Base-by-base conservation (phyloP, 2,888 invertebrate genomes). In the Parelbella ahira region DNA sequence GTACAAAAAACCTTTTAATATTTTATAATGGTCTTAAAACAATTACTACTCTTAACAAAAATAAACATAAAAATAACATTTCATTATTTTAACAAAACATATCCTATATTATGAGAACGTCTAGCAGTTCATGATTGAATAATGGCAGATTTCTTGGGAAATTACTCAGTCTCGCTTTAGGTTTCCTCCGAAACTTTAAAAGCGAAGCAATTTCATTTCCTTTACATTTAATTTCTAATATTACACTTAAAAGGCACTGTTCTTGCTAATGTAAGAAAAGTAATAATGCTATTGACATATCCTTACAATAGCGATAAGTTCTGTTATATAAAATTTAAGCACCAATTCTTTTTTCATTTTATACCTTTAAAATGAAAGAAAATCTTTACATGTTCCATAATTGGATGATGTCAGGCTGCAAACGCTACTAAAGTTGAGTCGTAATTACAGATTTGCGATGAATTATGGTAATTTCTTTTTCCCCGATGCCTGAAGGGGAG, bases 371-470 rank as follows among this genome's bases (percentile, higher is more conserved):
- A 18, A 9, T 1, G 15, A 8, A 15, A 18, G 9, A 18, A 29
- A 29, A 18, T 29, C 1, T 18, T 1, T 7, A 29, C 9, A 9
- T 18, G 4, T 28, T 5, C 3, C 13, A 11, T 15, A 28, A 28
- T 28, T 15, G 3, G 15, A 8, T 8, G 8, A 19, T n/a, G n/a
- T n/a, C n/a, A 19, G 7, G 15, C 3, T 15, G 4, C 1, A 11
- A 11, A 12, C 1, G 6, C 1, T 4, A 4, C n/a, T 74, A 84
- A 39, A 95, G 89, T 77, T 95, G 95, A 48, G 95, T 95, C 51
- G 95, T 95, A 58, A 95, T 95, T 61, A 95, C 95, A 47, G 95
- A 94, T 82, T 95, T 95, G 56, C 95, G 91, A 63, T 94, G 92
- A 53, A 95, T 93, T 38, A 92, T 90, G 30, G 92, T 91, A 49